Evolutionary conservation across 1,140 invertebrate genomes (phyloP).

Genomic region (Magallana gigas): DNA sequence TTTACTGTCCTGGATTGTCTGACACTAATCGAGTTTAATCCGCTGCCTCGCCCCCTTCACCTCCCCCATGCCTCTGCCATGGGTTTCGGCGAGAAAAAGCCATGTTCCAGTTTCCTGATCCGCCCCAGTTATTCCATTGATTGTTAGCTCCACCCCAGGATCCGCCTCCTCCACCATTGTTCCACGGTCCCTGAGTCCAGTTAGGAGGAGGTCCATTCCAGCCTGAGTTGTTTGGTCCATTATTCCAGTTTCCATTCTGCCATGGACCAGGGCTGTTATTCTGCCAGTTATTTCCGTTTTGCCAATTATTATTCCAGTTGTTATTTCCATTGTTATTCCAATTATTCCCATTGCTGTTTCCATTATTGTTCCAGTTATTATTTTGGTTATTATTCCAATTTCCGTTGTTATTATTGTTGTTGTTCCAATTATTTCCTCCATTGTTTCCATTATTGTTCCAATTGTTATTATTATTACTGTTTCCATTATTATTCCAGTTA

Average conservation of each 20-base stretch:
- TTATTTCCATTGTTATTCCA: neutral
- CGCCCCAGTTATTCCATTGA: neutral
- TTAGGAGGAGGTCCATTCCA: neutral
- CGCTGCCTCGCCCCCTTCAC: neutral
- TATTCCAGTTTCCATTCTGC: slow-evolving; percentile 24
- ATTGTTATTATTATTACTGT: neutral
- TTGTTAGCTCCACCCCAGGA: neutral
- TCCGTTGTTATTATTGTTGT: neutral
- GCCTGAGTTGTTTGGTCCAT: neutral
- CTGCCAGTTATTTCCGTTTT: neutral
- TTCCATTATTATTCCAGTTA: neutral
- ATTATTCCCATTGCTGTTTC: neutral
- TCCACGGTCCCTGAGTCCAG: neutral
- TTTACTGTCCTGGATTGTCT: too few species aligned
- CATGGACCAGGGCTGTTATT: neutral
- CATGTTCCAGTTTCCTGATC: slow-evolving; percentile 4
- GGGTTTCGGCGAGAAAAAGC: slow-evolving; percentile 15
- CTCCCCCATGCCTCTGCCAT: neutral
- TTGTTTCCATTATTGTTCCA: neutral
- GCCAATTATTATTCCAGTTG: neutral
- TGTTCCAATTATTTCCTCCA: slow-evolving; percentile 20
- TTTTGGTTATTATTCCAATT: neutral
- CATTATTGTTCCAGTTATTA: neutral
- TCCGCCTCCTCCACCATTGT: neutral
- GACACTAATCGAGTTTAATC: neutral